Evolutionary conservation across 1,140 invertebrate genomes (phyloP).

Genomic region (Vollenhovia emeryi): DNA sequence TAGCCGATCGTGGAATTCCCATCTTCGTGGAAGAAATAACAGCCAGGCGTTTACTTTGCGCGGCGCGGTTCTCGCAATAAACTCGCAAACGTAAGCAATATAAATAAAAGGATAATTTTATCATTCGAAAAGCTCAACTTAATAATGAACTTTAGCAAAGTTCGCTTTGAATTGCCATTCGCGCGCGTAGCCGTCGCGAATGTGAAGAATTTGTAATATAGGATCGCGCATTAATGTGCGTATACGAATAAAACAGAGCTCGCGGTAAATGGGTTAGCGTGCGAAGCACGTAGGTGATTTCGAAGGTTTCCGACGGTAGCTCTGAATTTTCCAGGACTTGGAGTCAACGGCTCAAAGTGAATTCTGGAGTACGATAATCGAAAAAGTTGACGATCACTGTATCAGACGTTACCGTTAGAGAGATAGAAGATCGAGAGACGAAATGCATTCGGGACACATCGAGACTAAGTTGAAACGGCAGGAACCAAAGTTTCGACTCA

Average conservation of each 20-base stretch:
- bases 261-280: neutral
- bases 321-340: constrained; percentile 39
- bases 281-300: constrained; percentile 4
- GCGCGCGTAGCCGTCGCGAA: neutral
- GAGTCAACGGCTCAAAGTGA: constrained; percentile 40
- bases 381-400: constrained; percentile 58
- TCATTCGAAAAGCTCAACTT: neutral
- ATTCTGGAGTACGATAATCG: constrained; percentile 55
- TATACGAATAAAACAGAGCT: neutral
- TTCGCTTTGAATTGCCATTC: constrained; percentile 7
- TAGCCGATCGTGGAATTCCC: constrained; percentile 54
- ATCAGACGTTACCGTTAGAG: constrained; percentile 49
- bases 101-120: constrained; percentile 18
- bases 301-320: neutral
- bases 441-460: constrained; percentile 70
- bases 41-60: constrained; percentile 17
- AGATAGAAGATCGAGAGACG: constrained; percentile 61
- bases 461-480: constrained; percentile 55
- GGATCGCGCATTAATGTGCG: neutral
- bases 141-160: neutral
- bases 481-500: constrained; percentile 64
- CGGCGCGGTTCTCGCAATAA: constrained; percentile 27
- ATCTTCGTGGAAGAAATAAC: constrained; percentile 50
- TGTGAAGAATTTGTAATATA: neutral
- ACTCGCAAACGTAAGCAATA: neutral